These are phyloP conservation scores for Thomomys bottae DNA, from an alignment of 2,113 vertebrate genomes.

Conservation along the genomic window DNA sequence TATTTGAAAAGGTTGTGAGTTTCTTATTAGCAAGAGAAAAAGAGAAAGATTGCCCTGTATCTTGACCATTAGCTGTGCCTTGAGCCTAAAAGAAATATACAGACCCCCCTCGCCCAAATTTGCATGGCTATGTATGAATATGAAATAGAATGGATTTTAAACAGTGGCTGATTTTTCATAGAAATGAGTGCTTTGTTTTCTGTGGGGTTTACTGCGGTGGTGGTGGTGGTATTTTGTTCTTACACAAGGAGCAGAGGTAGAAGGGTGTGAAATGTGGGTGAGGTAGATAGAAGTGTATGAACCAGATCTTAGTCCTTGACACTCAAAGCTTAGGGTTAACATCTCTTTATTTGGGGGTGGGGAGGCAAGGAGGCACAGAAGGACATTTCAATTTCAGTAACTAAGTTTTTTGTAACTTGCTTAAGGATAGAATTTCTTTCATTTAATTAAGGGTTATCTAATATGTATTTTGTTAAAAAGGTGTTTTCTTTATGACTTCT, in stretches of 20 bases:
- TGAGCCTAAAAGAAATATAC: not conserved
- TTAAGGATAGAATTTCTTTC: conserved; percentile 30
- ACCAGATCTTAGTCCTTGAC: not conserved
- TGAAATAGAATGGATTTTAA: not conserved
- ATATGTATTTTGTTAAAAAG: not conserved
- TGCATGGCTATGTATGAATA: not conserved
- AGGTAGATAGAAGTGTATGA: not conserved
- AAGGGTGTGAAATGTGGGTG: not conserved
- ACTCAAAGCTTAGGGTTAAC: not conserved
- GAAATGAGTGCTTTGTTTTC: conserved; percentile 1
- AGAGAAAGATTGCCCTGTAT: not conserved
- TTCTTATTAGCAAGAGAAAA: conserved; percentile 26
- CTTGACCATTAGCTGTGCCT: not conserved
- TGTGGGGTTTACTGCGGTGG: not conserved
- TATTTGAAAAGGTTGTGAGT: not conserved
- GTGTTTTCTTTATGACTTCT: not conserved
- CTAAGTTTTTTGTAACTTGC: conserved; percentile 9
- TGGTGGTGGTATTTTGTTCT: conserved; percentile 39
- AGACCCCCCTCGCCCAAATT: not conserved
- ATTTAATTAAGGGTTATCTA: conserved; percentile 26
- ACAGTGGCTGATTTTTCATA: conserved; percentile 10
- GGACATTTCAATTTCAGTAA: conserved; percentile 13
- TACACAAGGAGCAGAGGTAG: not conserved
- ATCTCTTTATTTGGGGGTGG: not conserved
- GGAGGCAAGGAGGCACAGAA: not conserved